Evolutionary conservation across 2,797 vertebrate genomes (phyloP), one percentile per base, ranked within the genome.

Genomic region (Sciurus vulgaris): DNA sequence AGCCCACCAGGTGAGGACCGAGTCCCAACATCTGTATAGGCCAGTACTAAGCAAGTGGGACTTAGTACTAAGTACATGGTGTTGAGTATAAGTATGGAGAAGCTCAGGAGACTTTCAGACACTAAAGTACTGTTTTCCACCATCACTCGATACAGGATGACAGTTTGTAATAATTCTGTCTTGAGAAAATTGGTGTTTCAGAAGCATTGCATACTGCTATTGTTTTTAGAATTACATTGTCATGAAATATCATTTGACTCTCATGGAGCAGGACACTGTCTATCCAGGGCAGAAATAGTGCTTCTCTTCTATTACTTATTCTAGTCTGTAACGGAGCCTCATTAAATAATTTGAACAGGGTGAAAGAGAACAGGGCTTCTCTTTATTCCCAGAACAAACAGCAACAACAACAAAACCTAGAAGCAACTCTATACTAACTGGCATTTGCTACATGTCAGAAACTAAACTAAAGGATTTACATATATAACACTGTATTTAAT

Each of bases 1-100:
- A 98, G 99, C 99, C 38, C 99, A 99, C 96, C 99, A 99, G 99
- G 99, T 99, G 96, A 35, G 96, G 77, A 73, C 10, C 3, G 38
- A 65, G 78, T 11, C 54, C 15, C 56, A 1, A 0, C 7, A 8
- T 61, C 89, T 2, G 38, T 3, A 3, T 2, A 69, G 51, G 6
- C 15, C 44, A 56, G 33, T 13, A 18, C 86, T 28, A 6, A 76
- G 93, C 33, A 35, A 10, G 0, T 20, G 79, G 7, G 20, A 51
- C 81, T 76, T 3, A 9, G n/a, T 41, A 22, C 61, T 22, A 14
- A 33, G 28, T 1, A 22, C 24, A 0, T 7, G 4, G 47, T 38
- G 28, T 17, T 24, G 26, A 41, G 13, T 18, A 1, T 11, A 76
- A 72, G 69, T 63, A 12, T 17, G 47, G n/a, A 86, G 30, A 67